These are phyloP conservation scores for Crocallis elinguaria DNA, from an alignment of 2,888 invertebrate species.

Conservation along the genomic window DNA sequence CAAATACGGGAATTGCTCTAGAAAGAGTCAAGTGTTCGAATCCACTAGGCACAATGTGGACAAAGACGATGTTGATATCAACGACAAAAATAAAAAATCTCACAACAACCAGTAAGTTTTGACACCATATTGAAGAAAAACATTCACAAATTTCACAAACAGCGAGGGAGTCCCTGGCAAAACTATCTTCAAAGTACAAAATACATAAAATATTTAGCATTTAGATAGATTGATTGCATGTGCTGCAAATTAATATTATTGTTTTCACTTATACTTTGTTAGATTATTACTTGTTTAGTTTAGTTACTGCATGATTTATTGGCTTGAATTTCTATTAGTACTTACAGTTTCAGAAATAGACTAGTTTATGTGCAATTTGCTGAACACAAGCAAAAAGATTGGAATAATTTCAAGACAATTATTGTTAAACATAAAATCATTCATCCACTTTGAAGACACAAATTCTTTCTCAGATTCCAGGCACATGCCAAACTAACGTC, in stretches of 20 bases:
- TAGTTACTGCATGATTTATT: constrained; percentile 37
- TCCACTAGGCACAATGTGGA: constrained; percentile 89
- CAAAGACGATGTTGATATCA: constrained; percentile 89
- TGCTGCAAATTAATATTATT: constrained; percentile 9
- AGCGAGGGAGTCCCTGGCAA: neutral
- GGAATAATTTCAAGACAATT: too few species aligned
- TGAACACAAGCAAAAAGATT: too few species aligned
- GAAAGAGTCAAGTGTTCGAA: constrained; percentile 89
- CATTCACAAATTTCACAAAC: constrained; percentile 13
- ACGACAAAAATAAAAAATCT: constrained; percentile 85
- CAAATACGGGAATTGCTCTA: constrained; percentile 76
- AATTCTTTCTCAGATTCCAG: too few species aligned
- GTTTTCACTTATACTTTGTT: neutral
- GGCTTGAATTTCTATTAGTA: constrained; percentile 33
- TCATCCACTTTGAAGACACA: too few species aligned
- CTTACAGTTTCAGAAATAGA: neutral
- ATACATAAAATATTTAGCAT: neutral
- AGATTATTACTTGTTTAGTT: too few species aligned
- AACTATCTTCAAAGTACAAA: constrained; percentile 9
- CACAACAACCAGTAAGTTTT: constrained; percentile 76
- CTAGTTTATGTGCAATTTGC: too few species aligned
- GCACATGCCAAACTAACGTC: too few species aligned
- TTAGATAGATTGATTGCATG: constrained; percentile 24
- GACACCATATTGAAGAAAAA: constrained; percentile 18
- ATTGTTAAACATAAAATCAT: too few species aligned